Conservation (phyloP, 2,797 vertebrate genomes). For the Naso thynnoides region DNA sequence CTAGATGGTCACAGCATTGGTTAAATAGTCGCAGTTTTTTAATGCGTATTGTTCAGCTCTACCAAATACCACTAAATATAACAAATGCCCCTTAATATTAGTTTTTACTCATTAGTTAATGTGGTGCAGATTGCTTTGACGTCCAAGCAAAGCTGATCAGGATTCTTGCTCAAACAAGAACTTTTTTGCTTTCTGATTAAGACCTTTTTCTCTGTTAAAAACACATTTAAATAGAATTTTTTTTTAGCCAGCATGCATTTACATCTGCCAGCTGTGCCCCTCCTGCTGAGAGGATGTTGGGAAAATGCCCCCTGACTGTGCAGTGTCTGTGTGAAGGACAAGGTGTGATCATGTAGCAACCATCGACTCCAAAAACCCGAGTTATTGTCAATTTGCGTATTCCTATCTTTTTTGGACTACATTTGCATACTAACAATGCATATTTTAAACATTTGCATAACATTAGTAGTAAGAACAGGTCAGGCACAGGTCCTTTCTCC, state of each 20-base stretch:
- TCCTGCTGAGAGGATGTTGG: conserved; percentile 5
- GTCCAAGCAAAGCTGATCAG: conserved; percentile 5
- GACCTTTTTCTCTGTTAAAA: background rate
- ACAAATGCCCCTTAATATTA: background rate
- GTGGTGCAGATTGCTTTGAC: background rate
- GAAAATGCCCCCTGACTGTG: conserved; percentile 15
- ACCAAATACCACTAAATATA: too few species aligned
- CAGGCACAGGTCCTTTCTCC: conserved; percentile 35
- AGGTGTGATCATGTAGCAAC: conserved; percentile 44
- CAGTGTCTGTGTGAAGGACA: conserved; percentile 33
- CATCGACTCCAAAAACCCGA: conserved; percentile 20
- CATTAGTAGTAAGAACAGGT: conserved; percentile 50
- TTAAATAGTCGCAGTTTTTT: too few species aligned
- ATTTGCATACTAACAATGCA: conserved; percentile 70
- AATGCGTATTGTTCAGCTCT: too few species aligned
- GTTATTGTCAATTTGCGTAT: conserved; percentile 57
- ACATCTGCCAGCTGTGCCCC: conserved; percentile 1
- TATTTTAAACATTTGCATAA: conserved; percentile 62
- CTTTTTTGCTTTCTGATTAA: background rate
- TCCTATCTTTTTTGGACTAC: conserved; percentile 50
- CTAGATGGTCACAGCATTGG: too few species aligned
- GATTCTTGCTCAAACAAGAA: background rate
- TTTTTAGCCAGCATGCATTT: background rate
- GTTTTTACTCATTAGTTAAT: background rate
- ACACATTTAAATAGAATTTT: background rate